These are phyloP conservation scores for Carterocephalus palaemon DNA, from an alignment of 2,888 invertebrate genomes.

Conservation along the genomic window DNA sequence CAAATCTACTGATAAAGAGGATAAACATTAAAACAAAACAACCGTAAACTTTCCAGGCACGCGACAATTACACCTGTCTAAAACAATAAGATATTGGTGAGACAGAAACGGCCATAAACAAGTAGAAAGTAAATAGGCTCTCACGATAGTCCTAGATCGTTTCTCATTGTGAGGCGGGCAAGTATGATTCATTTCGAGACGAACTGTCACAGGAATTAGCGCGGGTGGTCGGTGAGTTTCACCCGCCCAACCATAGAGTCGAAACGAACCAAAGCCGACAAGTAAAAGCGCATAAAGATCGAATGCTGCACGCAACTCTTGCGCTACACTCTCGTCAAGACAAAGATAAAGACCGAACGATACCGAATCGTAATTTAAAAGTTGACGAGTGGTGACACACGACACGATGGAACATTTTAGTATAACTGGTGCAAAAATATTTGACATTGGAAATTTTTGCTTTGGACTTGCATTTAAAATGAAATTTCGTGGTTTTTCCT, in stretches of 20 bases:
- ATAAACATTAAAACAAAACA: too few relatives aligned
- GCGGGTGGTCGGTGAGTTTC: constrained; percentile 22
- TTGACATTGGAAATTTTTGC: too few relatives aligned
- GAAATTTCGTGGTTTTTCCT: too few relatives aligned
- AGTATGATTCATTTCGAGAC: constrained; percentile 22
- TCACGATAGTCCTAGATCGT: constrained; percentile 23
- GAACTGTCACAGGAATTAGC: constrained; percentile 22
- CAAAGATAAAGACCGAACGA: not conserved
- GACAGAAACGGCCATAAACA: constrained; percentile 18
- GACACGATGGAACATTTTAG: too few relatives aligned
- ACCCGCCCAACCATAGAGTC: constrained; percentile 10
- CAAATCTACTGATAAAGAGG: too few relatives aligned
- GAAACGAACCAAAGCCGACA: constrained; percentile 19
- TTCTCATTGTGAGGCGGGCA: constrained; percentile 20
- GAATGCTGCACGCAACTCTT: constrained; percentile 6
- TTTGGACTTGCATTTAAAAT: too few relatives aligned
- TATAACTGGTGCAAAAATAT: too few relatives aligned
- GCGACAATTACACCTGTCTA: not conserved
- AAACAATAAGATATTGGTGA: constrained; percentile 17
- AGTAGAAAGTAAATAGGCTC: constrained; percentile 25
- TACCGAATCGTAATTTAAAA: not conserved
- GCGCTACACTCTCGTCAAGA: constrained; percentile 16
- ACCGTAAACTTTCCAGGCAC: constrained; percentile 2
- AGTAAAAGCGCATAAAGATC: constrained; percentile 23
- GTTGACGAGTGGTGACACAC: not conserved